These are phyloP conservation scores for Minunthozetes semirufus DNA, from an alignment of 2,888 invertebrate species.

Conservation along the genomic window DNA sequence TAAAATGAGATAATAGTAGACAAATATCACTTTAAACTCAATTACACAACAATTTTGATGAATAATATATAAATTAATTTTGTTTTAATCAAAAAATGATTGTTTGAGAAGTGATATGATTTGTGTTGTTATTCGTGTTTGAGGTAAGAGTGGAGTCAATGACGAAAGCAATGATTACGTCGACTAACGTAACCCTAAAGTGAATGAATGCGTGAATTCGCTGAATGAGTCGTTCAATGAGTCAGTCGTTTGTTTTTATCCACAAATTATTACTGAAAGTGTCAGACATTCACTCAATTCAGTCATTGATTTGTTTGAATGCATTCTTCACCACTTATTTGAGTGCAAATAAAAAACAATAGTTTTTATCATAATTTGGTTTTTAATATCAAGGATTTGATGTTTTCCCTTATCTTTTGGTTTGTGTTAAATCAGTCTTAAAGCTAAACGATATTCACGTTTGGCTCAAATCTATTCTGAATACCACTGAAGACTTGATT, in stretches of 20 bases:
- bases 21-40: no score
- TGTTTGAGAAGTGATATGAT: no score
- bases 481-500: background rate
- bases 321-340: background rate
- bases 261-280: background rate
- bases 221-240: no score
- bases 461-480: background rate
- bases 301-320: background rate
- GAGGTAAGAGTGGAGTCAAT: background rate
- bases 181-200: background rate
- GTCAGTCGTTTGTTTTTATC: constrained; percentile 4
- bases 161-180: background rate
- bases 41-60: no score
- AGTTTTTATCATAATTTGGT: background rate
- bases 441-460: background rate
- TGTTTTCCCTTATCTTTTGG: background rate
- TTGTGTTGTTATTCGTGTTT: no score
- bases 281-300: background rate
- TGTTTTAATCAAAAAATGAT: no score
- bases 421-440: background rate
- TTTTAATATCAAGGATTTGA: background rate
- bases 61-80: no score
- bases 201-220: background rate
- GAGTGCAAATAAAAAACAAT: background rate
- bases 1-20: no score